These are phyloP conservation scores for Drosophila flavopinicola DNA, from an alignment of 2,888 invertebrate genomes.

Conservation along the genomic window DNA sequence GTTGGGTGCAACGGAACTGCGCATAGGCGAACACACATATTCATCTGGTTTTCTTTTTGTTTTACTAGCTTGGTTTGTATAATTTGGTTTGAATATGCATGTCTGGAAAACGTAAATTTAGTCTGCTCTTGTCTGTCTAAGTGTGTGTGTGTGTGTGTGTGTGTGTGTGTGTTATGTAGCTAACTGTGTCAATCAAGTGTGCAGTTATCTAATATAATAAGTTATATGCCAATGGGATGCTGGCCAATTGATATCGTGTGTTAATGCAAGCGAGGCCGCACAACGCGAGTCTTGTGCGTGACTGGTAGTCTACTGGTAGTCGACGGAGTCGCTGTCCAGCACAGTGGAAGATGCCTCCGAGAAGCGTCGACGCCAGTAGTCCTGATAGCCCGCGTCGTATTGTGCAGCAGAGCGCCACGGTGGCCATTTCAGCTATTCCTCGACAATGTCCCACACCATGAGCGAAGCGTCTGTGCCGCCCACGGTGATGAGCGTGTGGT, in stretches of 20 bases:
- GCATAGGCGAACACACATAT: constrained; percentile 15
- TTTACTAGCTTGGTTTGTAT: constrained; percentile 6
- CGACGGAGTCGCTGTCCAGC: constrained; percentile 83
- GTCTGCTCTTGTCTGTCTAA: constrained; percentile 12
- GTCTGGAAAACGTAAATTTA: constrained; percentile 41
- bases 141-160: constrained; percentile 1
- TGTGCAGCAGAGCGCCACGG: constrained; percentile 82
- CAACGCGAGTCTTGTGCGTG: constrained; percentile 17
- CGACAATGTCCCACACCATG: constrained; percentile 94
- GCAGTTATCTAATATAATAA: constrained; percentile 68
- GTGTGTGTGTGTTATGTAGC: constrained; percentile 11
- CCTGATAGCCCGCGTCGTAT: constrained; percentile 78
- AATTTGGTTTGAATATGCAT: constrained; percentile 42
- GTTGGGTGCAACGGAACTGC: constrained; percentile 32
- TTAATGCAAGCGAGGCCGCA: constrained; percentile 53
- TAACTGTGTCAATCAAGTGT: too few relatives aligned
- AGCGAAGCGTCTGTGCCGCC: constrained; percentile 95
- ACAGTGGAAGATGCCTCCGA: constrained; percentile 83
- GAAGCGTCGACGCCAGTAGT: constrained; percentile 82
- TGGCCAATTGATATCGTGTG: constrained; percentile 61
- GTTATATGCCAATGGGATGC: constrained; percentile 49
- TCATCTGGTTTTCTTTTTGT: neutral
- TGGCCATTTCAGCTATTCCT: constrained; percentile 85
- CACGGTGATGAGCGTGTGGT: constrained; percentile 92
- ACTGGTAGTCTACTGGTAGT: constrained; percentile 69